Conservation (phyloP, 1,140 invertebrate species). For the Formica exsecta region DNA sequence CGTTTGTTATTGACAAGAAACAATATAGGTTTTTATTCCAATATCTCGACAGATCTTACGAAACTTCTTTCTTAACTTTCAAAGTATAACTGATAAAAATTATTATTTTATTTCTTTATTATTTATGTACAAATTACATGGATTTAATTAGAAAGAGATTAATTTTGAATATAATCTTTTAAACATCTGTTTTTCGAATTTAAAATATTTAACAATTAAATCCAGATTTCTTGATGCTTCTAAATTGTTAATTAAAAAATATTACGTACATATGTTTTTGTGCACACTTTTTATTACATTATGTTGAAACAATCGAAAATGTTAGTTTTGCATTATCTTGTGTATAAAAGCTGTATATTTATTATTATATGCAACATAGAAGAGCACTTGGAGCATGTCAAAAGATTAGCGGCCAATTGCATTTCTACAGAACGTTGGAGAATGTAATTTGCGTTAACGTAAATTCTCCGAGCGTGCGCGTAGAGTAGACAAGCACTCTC, state of each 20-base stretch:
- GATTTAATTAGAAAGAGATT: background rate
- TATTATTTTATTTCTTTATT: slow-evolving; percentile 10
- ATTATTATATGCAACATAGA: background rate
- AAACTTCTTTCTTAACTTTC: background rate
- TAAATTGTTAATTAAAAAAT: background rate
- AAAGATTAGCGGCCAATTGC: slow-evolving; percentile 24
- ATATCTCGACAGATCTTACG: background rate
- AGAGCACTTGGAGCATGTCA: background rate
- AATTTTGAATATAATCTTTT: background rate
- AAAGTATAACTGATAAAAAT: background rate
- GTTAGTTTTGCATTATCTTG: background rate
- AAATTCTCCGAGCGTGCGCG: slow-evolving; percentile 15
- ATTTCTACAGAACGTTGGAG: background rate
- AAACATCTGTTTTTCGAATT: background rate
- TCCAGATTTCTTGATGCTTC: background rate
- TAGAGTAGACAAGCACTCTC: slow-evolving; percentile 1
- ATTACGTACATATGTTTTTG: background rate
- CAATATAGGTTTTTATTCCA: background rate
- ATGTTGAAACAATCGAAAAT: background rate
- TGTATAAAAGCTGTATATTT: background rate
- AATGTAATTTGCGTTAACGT: slow-evolving; percentile 34
- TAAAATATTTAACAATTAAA: background rate
- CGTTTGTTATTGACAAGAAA: background rate
- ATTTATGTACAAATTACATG: background rate
- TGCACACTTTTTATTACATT: background rate